A percentile compares a stretch with the other conserved stretches of the same genome.
These are phyloP conservation scores for Drosophila bifasciata DNA, from an alignment of 1,140 invertebrate genomes.

Conservation along the genomic window DNA sequence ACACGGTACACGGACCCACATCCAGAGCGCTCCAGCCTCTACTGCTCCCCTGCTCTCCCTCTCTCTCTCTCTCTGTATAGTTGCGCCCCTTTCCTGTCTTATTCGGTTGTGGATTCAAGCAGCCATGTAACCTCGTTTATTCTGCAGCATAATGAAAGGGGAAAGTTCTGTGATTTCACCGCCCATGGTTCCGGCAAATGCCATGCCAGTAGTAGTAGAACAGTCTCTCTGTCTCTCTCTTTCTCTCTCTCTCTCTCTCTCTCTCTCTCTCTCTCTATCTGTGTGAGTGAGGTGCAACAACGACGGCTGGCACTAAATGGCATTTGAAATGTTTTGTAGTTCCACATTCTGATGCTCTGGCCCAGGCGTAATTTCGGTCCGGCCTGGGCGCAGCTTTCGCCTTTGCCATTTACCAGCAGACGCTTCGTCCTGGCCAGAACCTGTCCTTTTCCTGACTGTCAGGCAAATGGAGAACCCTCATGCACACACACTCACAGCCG, in stretches of 20 bases:
- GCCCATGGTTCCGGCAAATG: slow-evolving; percentile 60
- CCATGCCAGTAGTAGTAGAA: slow-evolving; percentile 33
- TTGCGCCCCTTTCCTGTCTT: slow-evolving; percentile 57
- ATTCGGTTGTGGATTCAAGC: slow-evolving; percentile 61
- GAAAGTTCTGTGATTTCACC: slow-evolving; percentile 60
- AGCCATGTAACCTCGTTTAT: slow-evolving; percentile 72
- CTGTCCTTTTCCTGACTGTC: slow-evolving; percentile 41
- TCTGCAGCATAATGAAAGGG: slow-evolving; percentile 68
- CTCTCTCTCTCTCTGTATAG: neutral
- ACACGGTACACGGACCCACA: too few relatives aligned
- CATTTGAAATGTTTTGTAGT: slow-evolving; percentile 68
- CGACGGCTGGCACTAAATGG: slow-evolving; percentile 61
- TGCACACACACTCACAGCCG: slow-evolving; percentile 23
- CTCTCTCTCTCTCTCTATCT: slow-evolving; percentile 14
- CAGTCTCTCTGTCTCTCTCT: neutral
- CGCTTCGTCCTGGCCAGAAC: slow-evolving; percentile 31
- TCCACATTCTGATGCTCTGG: slow-evolving; percentile 45
- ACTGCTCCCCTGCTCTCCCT: neutral
- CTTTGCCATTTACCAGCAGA: slow-evolving; percentile 57
- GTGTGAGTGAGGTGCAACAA: slow-evolving; percentile 49
- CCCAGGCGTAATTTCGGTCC: neutral
- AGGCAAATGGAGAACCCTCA: slow-evolving; percentile 37
- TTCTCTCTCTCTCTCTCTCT: slow-evolving; percentile 2
- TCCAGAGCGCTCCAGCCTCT: too few relatives aligned
- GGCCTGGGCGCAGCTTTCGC: slow-evolving; percentile 45